A percentile compares a stretch with the other conserved stretches of the same genome.
Evolutionary conservation across 2,888 invertebrate genomes (phyloP).

Genomic region (Rhagophthalmus giganteus): DNA sequence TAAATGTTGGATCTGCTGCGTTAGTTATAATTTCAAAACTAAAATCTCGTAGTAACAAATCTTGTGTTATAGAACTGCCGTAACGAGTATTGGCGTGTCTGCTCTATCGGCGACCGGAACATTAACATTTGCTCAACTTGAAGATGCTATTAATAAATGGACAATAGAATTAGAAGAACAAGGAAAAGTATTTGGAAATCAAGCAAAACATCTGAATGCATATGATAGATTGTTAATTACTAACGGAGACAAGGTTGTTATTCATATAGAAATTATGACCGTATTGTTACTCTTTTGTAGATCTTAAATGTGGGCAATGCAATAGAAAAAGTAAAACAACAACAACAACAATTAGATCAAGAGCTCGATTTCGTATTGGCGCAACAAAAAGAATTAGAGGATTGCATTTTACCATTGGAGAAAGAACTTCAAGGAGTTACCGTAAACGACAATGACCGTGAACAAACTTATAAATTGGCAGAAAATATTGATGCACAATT

Average conservation of each 20-base stretch:
- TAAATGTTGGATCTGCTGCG: not conserved
- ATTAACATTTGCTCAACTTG: conserved; percentile 81
- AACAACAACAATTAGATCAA: conserved; percentile 87
- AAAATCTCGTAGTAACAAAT: not conserved
- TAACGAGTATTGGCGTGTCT: conserved; percentile 48
- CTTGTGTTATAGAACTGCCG: conserved; percentile 23
- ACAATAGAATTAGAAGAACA: conserved; percentile 89
- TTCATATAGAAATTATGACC: too few species aligned
- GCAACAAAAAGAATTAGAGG: conserved; percentile 91
- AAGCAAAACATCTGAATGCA: conserved; percentile 92
- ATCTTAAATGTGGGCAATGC: conserved; percentile 84
- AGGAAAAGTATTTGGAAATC: conserved; percentile 88
- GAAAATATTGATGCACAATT: conserved; percentile 91
- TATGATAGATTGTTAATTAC: conserved; percentile 90
- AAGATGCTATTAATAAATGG: conserved; percentile 94
- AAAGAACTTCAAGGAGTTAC: conserved; percentile 71
- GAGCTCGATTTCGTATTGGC: conserved; percentile 91
- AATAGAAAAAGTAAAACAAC: conserved; percentile 84
- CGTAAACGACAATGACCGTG: conserved; percentile 83
- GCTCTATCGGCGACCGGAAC: conserved; percentile 57
- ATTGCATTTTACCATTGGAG: conserved; percentile 82
- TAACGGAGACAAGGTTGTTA: conserved; percentile 89
- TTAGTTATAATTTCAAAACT: not conserved
- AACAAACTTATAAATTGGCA: conserved; percentile 83
- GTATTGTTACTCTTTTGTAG: conserved; percentile 51